phyloP scores from a whole-genome alignment of 2,888 invertebrate genomes.

The Oasisia sp. region DNA sequence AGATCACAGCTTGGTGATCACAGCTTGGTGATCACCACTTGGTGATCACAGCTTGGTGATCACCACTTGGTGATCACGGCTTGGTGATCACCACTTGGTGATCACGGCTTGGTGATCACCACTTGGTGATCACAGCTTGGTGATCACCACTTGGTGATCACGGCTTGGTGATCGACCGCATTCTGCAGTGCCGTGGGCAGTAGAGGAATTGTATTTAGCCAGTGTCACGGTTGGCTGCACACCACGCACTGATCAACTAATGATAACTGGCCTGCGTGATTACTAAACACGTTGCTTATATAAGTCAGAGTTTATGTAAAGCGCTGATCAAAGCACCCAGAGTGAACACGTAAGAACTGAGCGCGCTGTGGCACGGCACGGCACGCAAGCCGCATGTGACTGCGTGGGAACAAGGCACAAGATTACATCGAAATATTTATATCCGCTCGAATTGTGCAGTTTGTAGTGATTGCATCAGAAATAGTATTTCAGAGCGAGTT shows the following conservation, averaged over 20 bases:
- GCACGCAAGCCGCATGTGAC: background rate
- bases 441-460: background rate
- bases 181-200: background rate
- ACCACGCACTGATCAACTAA: background rate
- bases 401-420: background rate
- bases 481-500: background rate
- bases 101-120: background rate
- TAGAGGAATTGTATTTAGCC: slow-evolving; percentile 2
- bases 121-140: background rate
- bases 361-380: background rate
- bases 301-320: background rate
- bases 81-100: background rate
- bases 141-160: too few relatives aligned
- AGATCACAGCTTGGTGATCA: background rate
- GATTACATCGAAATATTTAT: background rate
- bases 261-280: background rate
- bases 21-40: background rate
- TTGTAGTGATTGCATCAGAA: background rate
- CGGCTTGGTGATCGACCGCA: background rate
- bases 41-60: background rate
- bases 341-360: background rate
- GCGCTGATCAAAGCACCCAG: background rate
- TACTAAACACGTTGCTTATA: slow-evolving; percentile 4
- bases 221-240: background rate
- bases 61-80: background rate